Evolutionary conservation across 2,797 vertebrate genomes (phyloP), one percentile per base, ranked within the genome.

Genomic region (Spinus pinus): DNA sequence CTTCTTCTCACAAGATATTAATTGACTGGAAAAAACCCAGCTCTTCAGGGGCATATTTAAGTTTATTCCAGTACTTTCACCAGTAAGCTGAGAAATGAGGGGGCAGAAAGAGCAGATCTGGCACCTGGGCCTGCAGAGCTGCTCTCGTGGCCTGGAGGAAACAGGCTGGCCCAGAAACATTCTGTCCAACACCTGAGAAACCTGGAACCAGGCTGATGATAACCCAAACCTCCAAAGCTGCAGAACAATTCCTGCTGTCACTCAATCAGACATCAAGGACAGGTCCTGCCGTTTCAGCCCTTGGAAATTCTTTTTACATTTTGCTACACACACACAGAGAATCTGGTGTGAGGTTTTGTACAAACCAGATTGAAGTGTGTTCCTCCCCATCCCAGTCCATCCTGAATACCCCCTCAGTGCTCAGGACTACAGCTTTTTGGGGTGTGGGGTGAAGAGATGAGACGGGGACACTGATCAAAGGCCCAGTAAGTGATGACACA

Each of bases 361-460:
- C 23, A 58, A 61, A 37, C 5, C 24, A 42, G 8, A 25, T 1
- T 12, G 3, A 62, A 46, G 11, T 22, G 33, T 12, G 41, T 12
- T n/a, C 3, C 10, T 9, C 6, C 6, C 2, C 17, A 19, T 28
- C n/a, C 9, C 53, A 25, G 10, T 9, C 19, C 39, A 53, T 2
- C 22, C 60, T 25, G 42, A 46, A 31, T 12, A 13, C 2, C 4
- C 13, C 7, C 12, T 4, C 18, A n/a, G 28, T 0, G 0, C 42
- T 61, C 23, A 27, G 42, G 8, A 66, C 6, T 14, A 20, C 39
- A 42, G 44, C 11, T 58, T 72, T 54, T 7, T 9, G 4, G 20
- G 14, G 12, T 14, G 16, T 1, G 9, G 8, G 23, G 7, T 20
- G 15, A 74, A 39, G 41, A 50, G 8, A 0, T 9, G 46, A 27